Base-by-base conservation (phyloP, 2,113 vertebrate genomes). In the Aegithalos caudatus region DNA sequence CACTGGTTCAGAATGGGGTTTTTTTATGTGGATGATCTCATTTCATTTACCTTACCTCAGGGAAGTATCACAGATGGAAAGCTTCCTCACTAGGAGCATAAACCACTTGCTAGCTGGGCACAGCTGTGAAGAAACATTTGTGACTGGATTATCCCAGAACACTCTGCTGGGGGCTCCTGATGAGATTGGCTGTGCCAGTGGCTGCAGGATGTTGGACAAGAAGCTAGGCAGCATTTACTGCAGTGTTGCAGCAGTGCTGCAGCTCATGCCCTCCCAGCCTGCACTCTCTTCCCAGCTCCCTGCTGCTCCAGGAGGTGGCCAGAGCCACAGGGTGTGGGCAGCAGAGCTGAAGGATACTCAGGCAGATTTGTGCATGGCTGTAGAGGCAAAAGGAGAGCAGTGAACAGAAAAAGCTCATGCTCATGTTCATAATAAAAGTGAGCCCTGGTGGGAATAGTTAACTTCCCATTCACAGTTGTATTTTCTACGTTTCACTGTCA, bases 1-100 rank as follows among this genome's bases (percentile, higher is more conserved):
- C 5, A 1, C 37, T 79, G 24, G 10, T 42, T 88, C 1, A 1
- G 38, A 54, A 72, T 33, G 0, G 0, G 57, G n/a, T 1, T 7
- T 35, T 9, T 89, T 44, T 60, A 11, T 38, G 37, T 74, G 51
- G 37, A 37, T 92, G 85, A 92, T 61, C 62, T 91, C 88, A 85
- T 85, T n/a, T 14, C 19, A 5, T 85, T 76, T 56, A 56, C 4
- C 1, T 86, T 67, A 65, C 73, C 45, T 85, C 40, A 4, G 81
- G 50, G 64, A 87, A 58, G 35, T 57, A 35, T 9, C 42, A 15
- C 31, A 56, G 61, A 53, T 48, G 22, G 47, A 51, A 53, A 76
- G 13, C 53, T 78, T 87, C 62, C 37, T 92, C 24, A 71, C 28
- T 38, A 37, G 11, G 38, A 77, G 29, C 1, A 0, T 72, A 37